A percentile compares a stretch with the other conserved stretches of the same genome.
Conservation (phyloP, 2,888 invertebrate genomes). For the Neoitamus cyanurus region DNA sequence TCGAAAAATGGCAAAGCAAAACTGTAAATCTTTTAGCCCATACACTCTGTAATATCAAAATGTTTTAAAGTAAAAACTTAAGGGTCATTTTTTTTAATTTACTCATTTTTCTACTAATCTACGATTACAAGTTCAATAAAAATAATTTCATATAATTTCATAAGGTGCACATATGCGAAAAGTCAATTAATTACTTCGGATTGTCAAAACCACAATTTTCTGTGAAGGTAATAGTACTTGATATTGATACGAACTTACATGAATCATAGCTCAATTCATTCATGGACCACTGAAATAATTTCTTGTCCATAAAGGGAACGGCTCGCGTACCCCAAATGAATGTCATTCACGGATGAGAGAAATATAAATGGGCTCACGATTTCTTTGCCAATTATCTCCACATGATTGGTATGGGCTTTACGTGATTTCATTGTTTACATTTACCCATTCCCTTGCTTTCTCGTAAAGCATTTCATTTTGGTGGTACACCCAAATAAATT, state of each 20-base stretch:
- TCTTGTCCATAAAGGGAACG: background rate
- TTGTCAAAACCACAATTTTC: background rate
- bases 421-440: background rate
- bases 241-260: background rate
- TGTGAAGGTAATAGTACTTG: background rate
- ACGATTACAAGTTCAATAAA: too few relatives aligned
- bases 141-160: too few relatives aligned
- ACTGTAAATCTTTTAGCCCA: too few relatives aligned
- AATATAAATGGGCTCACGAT: background rate
- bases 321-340: background rate
- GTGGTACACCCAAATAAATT: background rate
- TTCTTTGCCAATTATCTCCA: background rate
- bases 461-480: background rate
- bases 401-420: background rate
- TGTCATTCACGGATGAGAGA: slow-evolving; percentile 5
- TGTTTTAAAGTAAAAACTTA: too few relatives aligned
- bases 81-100: too few relatives aligned
- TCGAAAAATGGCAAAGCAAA: too few relatives aligned
- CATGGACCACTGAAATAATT: background rate
- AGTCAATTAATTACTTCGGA: background rate
- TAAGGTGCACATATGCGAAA: too few relatives aligned
- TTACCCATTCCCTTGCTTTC: background rate
- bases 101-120: too few relatives aligned
- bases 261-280: background rate
- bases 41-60: too few relatives aligned